Evolutionary conservation across 2,113 vertebrate species (phyloP).

Genomic region (Ranitomeya variabilis): DNA sequence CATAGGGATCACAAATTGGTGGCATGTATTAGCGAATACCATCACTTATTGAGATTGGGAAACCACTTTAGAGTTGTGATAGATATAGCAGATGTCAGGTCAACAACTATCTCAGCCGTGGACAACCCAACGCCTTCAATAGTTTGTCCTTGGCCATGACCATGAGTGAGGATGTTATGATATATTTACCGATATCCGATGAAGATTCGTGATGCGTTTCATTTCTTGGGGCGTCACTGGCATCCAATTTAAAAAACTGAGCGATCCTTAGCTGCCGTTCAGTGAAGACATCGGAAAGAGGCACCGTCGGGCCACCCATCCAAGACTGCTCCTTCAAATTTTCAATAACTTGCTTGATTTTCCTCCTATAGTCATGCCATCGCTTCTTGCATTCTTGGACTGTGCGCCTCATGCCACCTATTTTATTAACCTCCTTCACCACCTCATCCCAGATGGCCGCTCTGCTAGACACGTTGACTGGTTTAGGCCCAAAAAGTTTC

Average conservation of each 20-base stretch:
- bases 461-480: neutral
- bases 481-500: neutral
- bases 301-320: neutral
- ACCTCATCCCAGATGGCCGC: neutral
- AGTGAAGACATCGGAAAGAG: neutral
- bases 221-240: neutral
- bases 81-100: too few species aligned
- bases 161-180: too few species aligned
- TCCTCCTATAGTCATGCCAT: conserved; percentile 24
- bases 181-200: conserved; percentile 3
- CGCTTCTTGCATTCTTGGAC: neutral
- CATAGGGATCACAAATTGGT: too few species aligned
- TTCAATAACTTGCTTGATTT: neutral
- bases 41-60: too few species aligned
- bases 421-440: neutral
- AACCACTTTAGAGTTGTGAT: too few species aligned
- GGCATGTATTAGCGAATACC: too few species aligned
- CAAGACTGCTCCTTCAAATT: neutral
- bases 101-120: too few species aligned
- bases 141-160: neutral
- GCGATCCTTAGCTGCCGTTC: neutral
- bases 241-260: neutral
- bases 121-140: neutral
- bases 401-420: neutral
- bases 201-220: neutral